These are phyloP conservation scores for Philereme vetulata DNA, from an alignment of 2,888 invertebrate species.

Conservation along the genomic window DNA sequence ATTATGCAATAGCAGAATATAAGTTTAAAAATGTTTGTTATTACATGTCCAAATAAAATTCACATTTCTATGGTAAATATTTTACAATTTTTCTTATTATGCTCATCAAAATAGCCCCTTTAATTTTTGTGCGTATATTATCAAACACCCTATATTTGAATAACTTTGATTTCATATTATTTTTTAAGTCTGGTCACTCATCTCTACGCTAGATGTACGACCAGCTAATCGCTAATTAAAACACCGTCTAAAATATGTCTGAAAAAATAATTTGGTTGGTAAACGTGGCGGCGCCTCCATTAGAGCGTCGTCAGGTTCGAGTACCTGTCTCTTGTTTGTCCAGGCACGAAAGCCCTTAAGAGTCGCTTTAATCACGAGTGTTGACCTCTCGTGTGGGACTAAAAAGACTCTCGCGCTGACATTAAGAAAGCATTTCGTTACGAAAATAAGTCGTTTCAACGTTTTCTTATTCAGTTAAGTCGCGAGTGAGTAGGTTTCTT, in stretches of 20 bases:
- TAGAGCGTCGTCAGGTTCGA: slow-evolving; percentile 62
- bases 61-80: too few relatives aligned
- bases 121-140: too few relatives aligned
- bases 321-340: slow-evolving; percentile 70
- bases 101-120: too few relatives aligned
- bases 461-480: neutral
- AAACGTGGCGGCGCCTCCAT: slow-evolving; percentile 59
- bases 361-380: slow-evolving; percentile 76
- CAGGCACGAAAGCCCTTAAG: slow-evolving; percentile 64
- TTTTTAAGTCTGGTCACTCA: too few relatives aligned
- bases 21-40: too few relatives aligned
- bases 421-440: slow-evolving; percentile 30
- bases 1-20: too few relatives aligned
- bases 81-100: too few relatives aligned
- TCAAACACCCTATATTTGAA: too few relatives aligned
- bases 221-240: slow-evolving; percentile 12
- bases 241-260: slow-evolving; percentile 14
- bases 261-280: slow-evolving; percentile 39
- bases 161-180: too few relatives aligned
- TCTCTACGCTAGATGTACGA: too few relatives aligned
- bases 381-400: slow-evolving; percentile 48
- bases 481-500: too few relatives aligned
- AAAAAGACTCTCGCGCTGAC: slow-evolving; percentile 43
- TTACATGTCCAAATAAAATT: too few relatives aligned
- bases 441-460: slow-evolving; percentile 8